These are phyloP conservation scores for Melanotaenia nigrans DNA, from an alignment of 2,797 vertebrate species.

Conservation along the genomic window DNA sequence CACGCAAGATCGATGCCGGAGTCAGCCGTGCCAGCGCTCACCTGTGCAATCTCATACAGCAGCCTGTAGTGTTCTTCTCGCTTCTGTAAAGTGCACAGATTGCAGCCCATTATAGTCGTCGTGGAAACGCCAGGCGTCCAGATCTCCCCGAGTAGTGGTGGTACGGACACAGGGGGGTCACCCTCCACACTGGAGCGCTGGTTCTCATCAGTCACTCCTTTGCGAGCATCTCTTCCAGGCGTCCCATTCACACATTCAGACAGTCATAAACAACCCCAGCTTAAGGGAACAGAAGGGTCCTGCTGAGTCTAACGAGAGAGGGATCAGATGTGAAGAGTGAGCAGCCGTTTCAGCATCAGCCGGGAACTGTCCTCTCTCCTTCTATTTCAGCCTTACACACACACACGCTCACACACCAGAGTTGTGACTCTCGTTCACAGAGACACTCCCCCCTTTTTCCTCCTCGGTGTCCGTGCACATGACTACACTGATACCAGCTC, in stretches of 20 bases:
- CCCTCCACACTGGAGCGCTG: conserved; percentile 90
- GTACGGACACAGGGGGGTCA: conserved; percentile 90
- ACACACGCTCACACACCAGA: conserved; percentile 59
- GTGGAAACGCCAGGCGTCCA: conserved; percentile 79
- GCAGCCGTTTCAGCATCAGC: conserved; percentile 64
- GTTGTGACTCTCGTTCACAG: conserved; percentile 80
- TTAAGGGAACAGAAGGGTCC: conserved; percentile 73
- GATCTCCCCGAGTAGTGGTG: conserved; percentile 83
- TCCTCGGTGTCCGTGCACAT: conserved; percentile 86
- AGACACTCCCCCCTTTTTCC: conserved; percentile 77
- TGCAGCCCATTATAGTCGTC: conserved; percentile 97
- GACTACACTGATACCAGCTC: conserved; percentile 89
- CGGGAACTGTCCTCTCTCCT: conserved; percentile 71
- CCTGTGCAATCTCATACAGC: conserved; percentile 99
- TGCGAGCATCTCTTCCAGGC: conserved; percentile 79
- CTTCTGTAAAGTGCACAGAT: conserved; percentile 99
- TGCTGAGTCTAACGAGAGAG: conserved; percentile 50
- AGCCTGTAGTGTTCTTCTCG: conserved; percentile 99
- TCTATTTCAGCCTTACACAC: conserved; percentile 52
- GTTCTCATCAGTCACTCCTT: conserved; percentile 96
- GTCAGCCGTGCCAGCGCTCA: conserved; percentile 79
- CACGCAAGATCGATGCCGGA: conserved; percentile 32
- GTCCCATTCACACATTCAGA: conserved; percentile 83
- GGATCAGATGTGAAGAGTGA: conserved; percentile 54
- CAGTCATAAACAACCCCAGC: conserved; percentile 66